Base-by-base conservation (phyloP, 2,888 invertebrate genomes). In the Troilus luridus region DNA sequence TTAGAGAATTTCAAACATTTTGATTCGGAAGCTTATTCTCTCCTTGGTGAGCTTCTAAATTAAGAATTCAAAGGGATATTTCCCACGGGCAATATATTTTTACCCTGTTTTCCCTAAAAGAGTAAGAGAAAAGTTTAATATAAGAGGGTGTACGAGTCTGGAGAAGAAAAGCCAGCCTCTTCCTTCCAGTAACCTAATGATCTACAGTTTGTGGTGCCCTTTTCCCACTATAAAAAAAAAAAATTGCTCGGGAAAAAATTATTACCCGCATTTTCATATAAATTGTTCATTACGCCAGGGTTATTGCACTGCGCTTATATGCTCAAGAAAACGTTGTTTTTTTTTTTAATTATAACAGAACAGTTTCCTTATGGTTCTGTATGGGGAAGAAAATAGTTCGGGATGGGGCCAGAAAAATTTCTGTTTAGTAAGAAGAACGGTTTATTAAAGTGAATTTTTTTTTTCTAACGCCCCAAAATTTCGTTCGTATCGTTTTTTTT, bases 51-150 rank as follows among this genome's bases (percentile, higher is more conserved):
- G 90, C n/a, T n/a, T 90, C 90, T 90, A 90, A 90, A 90, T 90
- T 90, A 90, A 67, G 90, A 90, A 90, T 90, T 90, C 90, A 90
- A 90, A 90, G 90, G 77, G 90, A 77, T 77, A 90, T 90, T 90
- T 90, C 90, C 90, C 90, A 90, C 90, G 90, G 90, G 90, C 90
- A 77, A 90, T 90, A 90, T 90, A 90, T 90, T 90, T 90, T 90
- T 90, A 90, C 90, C 77, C 90, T 90, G 90, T 90, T 90, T 89
- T 90, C 77, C 90, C 90, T 90, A 90, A 90, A 90, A 90, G 90
- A 90, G 90, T 90, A 67, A 77, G 77, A 72, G 72, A 85, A 72
- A 77, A 90, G 56, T 90, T 90, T 90, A 90, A 90, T 90, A 90
- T 90, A 90, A 90, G 58, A 58, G 90, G 58, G 17, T 81, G 81